phyloP scores from a whole-genome alignment of 2,888 invertebrate genomes.

The Toxonevra muliebris region DNA sequence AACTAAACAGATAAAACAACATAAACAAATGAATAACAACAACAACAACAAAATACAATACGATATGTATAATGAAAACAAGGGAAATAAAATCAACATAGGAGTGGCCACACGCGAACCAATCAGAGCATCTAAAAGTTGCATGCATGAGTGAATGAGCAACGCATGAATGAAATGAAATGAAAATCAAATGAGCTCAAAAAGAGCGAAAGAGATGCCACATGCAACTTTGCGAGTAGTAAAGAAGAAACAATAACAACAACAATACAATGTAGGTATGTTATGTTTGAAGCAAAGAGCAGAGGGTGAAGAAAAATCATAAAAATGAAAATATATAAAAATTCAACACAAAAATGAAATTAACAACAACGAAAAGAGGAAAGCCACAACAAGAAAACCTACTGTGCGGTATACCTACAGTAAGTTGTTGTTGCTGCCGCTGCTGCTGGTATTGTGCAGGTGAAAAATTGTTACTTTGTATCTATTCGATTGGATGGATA shows the following conservation, averaged over 20 bases:
- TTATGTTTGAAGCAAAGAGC: too few relatives aligned
- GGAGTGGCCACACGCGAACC: slow-evolving; percentile 42
- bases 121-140: slow-evolving; percentile 38
- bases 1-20: slow-evolving; percentile 18
- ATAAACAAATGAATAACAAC: slow-evolving; percentile 14
- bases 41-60: slow-evolving; percentile 14
- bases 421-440: too few relatives aligned
- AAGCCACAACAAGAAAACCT: not conserved
- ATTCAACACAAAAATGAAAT: too few relatives aligned
- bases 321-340: too few relatives aligned
- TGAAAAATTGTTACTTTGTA: too few relatives aligned
- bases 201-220: not conserved
- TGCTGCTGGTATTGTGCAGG: too few relatives aligned
- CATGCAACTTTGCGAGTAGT: slow-evolving; percentile 9
- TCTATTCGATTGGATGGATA: too few relatives aligned
- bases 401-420: not conserved
- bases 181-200: not conserved
- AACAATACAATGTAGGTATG: too few relatives aligned
- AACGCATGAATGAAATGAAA: not conserved
- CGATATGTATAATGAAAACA: slow-evolving; percentile 14
- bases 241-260: not conserved
- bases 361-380: too few relatives aligned
- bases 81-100: slow-evolving; percentile 34
- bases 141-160: slow-evolving; percentile 20
- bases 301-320: too few relatives aligned